Evolutionary conservation across 2,888 invertebrate species (phyloP), one percentile per base, ranked within the genome.

Genomic region (Hylaea fasciaria): DNA sequence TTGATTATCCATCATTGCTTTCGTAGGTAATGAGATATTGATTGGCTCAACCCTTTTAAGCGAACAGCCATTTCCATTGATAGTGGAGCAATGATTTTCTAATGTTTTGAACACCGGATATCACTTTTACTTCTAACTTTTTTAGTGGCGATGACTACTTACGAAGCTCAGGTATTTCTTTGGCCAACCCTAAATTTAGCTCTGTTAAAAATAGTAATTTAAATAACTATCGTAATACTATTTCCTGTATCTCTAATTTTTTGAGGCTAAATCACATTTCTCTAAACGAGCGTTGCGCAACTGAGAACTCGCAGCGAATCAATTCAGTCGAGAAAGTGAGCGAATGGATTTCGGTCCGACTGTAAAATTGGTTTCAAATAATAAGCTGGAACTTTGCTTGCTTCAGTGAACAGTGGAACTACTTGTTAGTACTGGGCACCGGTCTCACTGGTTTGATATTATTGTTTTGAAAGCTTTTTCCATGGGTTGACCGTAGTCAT

Each of bases 241-340:
- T 22, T 39, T 51, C 28, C 51, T 48, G 39, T 41, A 12, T 43
- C 47, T 48, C n/a, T 13, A 40, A n/a, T n/a, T 14, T 50, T 45
- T 40, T 57, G 45, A 53, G 29, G 49, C 51, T 53, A 48, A 59
- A 51, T 53, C 62, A 49, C 64, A 60, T 69, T 68, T 72, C 68
- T 64, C 65, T 50, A 65, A 65, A 64, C 65, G 62, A 70, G 56
- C 63, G 58, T 79, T 73, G 72, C 70, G 71, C 67, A 78, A 79
- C 70, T 70, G 62, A 71, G 56, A 66, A 55, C 62, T 71, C 67
- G 69, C 64, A 59, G 70, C 78, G 71, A 80, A 82, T 83, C 73
- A 65, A 82, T 82, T 78, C 63, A 48, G 57, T 67, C 61, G 74
- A 78, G 83, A 84, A 83, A 83, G 83, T 82, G 66, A 68, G 66